Evolutionary conservation across 2,888 invertebrate genomes (phyloP), one percentile per base, ranked within the genome.

Genomic region (Blera fallax): DNA sequence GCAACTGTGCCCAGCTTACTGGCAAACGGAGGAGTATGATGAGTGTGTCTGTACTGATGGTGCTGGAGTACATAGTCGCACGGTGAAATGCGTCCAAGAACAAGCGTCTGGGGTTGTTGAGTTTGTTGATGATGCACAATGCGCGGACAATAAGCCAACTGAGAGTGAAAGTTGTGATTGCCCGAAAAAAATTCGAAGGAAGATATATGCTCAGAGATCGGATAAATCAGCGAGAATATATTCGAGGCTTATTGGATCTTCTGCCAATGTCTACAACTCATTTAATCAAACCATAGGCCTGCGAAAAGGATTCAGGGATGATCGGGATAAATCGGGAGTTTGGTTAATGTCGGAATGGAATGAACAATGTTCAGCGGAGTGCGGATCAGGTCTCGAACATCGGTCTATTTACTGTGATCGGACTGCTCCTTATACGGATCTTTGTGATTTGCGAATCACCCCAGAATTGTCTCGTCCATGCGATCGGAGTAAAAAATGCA

Each of bases 1-100:
- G 0, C 94, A 94, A 40, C 95, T 96, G 0, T 98, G 98, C 90
- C 95, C 96, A 5, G 95, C 97, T 0, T 95, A 96, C 82, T 98
- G 98, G 98, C 90, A 90, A 10, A 94, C 95, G 60, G 94, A 95
- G 0, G 94, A 95, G 14, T 98, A 97, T 96, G 94, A 95, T 11
- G 93, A 95, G 0, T 98, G 98, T 89, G 95, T 95, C 10, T 97
- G 98, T 90, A 96, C 73, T 0, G 79, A 87, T 0, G 89, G 88
- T 0, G 82, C 40, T 3, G 97, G 97, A 0, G 93, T 94, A 29
- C 95, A 95, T 89, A 95, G 94, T 0, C 93, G 97, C 67, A 93
- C 94, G 14, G 94, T 97, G 29, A 94, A 94, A 79, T 98, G 97
- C 91, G 95, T 91, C 37, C 91, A 92, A 78, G 91, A 91, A 52